Conservation (phyloP, 1,140 invertebrate species). For the Melitaea cinxia region DNA sequence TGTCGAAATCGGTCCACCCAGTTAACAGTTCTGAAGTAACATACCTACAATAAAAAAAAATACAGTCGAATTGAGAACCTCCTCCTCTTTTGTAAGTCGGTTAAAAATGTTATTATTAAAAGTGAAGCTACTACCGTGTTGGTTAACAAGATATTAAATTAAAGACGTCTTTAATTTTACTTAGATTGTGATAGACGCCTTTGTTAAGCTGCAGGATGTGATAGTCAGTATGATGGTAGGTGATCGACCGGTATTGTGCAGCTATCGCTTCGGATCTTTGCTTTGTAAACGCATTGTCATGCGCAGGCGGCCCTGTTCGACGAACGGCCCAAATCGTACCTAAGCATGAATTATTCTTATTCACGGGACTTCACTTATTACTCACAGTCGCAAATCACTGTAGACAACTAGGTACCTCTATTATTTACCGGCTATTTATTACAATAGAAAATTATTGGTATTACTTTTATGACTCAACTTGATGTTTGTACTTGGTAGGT, state of each 20-base stretch:
- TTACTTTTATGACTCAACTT: constrained; percentile 18
- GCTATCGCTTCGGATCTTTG: constrained; percentile 73
- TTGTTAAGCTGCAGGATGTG: constrained; percentile 13
- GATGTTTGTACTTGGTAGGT: not conserved
- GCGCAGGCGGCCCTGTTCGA: constrained; percentile 53
- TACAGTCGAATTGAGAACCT: too few relatives aligned
- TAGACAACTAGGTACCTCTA: constrained; percentile 40
- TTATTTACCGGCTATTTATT: constrained; percentile 33
- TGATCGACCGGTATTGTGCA: constrained; percentile 67
- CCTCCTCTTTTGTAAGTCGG: too few relatives aligned
- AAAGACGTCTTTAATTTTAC: not conserved
- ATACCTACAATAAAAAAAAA: too few relatives aligned
- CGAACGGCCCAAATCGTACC: constrained; percentile 69
- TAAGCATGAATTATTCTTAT: constrained; percentile 65
- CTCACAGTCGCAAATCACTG: constrained; percentile 39
- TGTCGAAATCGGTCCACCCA: too few relatives aligned
- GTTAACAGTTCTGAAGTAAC: too few relatives aligned
- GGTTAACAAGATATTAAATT: too few relatives aligned
- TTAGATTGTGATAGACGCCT: not conserved
- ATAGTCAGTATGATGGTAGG: constrained; percentile 39
- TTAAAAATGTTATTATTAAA: too few relatives aligned
- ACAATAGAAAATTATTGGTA: constrained; percentile 25
- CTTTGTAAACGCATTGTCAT: constrained; percentile 73
- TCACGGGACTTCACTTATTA: constrained; percentile 62
- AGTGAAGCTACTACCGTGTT: too few relatives aligned